Percentiles rank a stretch among this genome's conserved stretches.
These are phyloP conservation scores for Gila robusta DNA, from an alignment of 2,797 vertebrate species.

Conservation along the genomic window DNA sequence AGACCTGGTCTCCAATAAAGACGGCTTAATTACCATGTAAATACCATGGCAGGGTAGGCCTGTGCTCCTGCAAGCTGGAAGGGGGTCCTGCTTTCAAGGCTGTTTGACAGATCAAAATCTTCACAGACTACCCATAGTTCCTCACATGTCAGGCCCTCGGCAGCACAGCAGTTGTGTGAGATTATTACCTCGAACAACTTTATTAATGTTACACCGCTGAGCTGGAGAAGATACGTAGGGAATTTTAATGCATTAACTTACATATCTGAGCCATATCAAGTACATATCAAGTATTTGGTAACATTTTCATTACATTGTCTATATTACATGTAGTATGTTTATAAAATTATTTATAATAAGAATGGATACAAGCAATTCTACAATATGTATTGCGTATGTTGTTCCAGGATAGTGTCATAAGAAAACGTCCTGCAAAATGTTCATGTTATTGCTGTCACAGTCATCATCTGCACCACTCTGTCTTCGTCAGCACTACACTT, in stretches of 20 bases:
- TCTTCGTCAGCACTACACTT: too few species aligned
- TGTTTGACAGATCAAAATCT: constrained; percentile 51
- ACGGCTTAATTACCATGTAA: constrained; percentile 62
- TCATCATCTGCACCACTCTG: too few species aligned
- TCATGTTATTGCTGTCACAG: neutral
- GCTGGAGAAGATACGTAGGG: neutral
- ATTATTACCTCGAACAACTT: constrained; percentile 40
- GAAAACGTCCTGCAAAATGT: neutral
- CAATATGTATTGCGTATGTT: neutral
- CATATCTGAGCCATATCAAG: neutral
- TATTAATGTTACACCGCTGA: constrained; percentile 30
- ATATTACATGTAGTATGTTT: too few species aligned
- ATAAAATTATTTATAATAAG: neutral
- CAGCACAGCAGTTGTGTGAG: constrained; percentile 31
- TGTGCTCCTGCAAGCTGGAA: constrained; percentile 7
- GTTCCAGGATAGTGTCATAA: neutral
- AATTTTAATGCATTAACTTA: constrained; percentile 3
- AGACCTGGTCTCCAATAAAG: constrained; percentile 34
- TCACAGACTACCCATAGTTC: constrained; percentile 45
- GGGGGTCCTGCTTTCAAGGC: constrained; percentile 50
- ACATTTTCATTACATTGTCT: neutral
- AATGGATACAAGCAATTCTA: too few species aligned
- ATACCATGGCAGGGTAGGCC: constrained; percentile 46
- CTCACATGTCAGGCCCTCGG: constrained; percentile 20
- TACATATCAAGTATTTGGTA: neutral